Evolutionary conservation across 1,140 invertebrate species (phyloP).

Genomic region (Andricus grossulariae): DNA sequence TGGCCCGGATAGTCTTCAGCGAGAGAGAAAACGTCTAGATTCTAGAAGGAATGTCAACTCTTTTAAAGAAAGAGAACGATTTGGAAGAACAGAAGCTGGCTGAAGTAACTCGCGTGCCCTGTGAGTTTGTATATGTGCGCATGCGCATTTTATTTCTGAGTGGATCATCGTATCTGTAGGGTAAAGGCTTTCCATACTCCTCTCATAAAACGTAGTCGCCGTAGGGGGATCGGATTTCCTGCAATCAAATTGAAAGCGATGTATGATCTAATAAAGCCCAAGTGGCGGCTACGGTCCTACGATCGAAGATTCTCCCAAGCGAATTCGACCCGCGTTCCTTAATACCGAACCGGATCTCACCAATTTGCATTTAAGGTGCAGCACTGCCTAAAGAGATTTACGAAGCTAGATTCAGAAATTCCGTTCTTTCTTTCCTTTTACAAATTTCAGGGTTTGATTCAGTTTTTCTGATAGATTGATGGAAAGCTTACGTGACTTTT

Average conservation of each 20-base stretch:
- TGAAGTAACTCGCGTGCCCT: constrained; percentile 25
- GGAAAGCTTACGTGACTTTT: no score
- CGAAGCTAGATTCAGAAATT: not conserved
- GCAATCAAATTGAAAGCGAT: constrained; percentile 66
- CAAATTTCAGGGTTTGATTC: no score
- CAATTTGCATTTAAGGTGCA: constrained; percentile 28
- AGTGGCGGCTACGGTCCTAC: constrained; percentile 56
- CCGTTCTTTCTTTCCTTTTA: not conserved
- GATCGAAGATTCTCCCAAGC: constrained; percentile 51
- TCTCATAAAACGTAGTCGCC: constrained; percentile 46
- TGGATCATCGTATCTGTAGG: not conserved
- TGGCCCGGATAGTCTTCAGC: constrained; percentile 20
- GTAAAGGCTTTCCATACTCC: constrained; percentile 36
- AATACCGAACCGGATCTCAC: constrained; percentile 34
- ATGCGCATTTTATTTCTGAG: constrained; percentile 43
- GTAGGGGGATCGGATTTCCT: constrained; percentile 61
- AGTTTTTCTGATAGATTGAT: no score
- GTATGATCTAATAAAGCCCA: constrained; percentile 66
- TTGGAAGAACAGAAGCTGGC: constrained; percentile 44
- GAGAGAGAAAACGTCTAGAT: constrained; percentile 44
- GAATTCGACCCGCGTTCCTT: constrained; percentile 49
- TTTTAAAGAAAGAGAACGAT: constrained; percentile 45
- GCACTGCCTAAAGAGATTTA: constrained; percentile 26
- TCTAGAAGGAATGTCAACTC: constrained; percentile 44
- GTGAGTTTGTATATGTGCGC: not conserved